Evolutionary conservation across 2,113 vertebrate genomes (phyloP).

Genomic region (Chaetura pelagica): DNA sequence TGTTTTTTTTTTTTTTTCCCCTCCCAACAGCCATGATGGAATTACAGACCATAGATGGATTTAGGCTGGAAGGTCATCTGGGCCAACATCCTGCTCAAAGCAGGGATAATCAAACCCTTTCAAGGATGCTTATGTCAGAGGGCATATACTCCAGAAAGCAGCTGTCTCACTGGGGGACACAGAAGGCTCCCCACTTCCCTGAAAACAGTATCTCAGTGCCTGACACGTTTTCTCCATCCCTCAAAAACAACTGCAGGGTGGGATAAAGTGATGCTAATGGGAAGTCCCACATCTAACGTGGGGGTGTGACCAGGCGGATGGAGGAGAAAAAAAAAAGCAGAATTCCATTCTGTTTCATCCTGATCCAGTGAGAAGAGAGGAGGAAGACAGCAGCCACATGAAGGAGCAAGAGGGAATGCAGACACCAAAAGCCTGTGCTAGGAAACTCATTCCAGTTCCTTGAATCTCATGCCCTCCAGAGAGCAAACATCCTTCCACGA

Average conservation of each 20-base stretch:
- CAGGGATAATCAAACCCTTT: neutral
- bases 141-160: neutral
- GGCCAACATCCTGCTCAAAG: neutral
- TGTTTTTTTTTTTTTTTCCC: neutral
- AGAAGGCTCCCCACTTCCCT: neutral
- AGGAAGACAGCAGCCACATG: conserved; percentile 36
- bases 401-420: neutral
- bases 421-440: neutral
- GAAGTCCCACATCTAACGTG: neutral
- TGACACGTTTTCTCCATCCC: neutral
- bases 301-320: neutral
- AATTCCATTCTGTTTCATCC: conserved; percentile 31
- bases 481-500: neutral
- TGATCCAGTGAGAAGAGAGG: neutral
- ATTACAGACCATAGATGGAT: neutral
- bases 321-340: conserved; percentile 22
- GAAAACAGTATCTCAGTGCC: neutral
- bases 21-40: neutral
- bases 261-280: neutral
- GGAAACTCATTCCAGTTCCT: neutral
- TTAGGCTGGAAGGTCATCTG: neutral
- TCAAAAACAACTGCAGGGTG: neutral
- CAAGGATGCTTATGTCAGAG: neutral
- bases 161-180: no score
- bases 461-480: neutral